Conservation (phyloP, 2,113 vertebrate genomes). For the Spheniscus mendiculus region DNA sequence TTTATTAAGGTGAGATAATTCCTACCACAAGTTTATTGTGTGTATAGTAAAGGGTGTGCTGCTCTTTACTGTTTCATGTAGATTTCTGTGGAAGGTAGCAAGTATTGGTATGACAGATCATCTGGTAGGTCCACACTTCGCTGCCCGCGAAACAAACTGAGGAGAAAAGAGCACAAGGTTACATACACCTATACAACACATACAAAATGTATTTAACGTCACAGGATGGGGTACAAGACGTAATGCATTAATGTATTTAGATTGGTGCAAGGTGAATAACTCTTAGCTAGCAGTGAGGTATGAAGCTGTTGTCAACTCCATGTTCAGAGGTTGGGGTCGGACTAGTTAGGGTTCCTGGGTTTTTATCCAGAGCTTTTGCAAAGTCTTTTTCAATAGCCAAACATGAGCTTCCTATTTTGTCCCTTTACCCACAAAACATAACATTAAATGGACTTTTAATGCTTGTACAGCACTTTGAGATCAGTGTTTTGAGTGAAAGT, state of each 20-base stretch:
- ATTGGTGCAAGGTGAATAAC: not conserved
- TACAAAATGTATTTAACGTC: not conserved
- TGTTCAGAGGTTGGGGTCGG: not conserved
- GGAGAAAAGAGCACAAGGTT: not conserved
- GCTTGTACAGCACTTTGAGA: not conserved
- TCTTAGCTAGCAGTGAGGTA: not conserved
- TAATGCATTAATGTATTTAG: not conserved
- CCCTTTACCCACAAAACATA: not conserved
- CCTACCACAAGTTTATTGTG: not conserved
- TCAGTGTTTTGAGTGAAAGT: not conserved
- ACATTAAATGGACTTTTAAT: not conserved
- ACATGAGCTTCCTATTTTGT: not conserved
- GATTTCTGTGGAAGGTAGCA: not conserved
- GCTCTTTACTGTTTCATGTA: not conserved
- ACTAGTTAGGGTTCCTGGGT: not conserved
- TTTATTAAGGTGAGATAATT: not conserved
- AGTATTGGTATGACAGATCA: not conserved
- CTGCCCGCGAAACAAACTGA: not conserved
- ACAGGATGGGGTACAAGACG: not conserved
- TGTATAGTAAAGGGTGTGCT: not conserved
- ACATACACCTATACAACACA: accelerated
- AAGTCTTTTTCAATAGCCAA: not conserved
- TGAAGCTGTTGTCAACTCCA: not conserved
- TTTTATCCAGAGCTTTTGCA: not conserved
- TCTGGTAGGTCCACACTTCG: not conserved